phyloP scores from a whole-genome alignment of 2,113 vertebrate genomes.

The Hippocampus mohnikei region DNA sequence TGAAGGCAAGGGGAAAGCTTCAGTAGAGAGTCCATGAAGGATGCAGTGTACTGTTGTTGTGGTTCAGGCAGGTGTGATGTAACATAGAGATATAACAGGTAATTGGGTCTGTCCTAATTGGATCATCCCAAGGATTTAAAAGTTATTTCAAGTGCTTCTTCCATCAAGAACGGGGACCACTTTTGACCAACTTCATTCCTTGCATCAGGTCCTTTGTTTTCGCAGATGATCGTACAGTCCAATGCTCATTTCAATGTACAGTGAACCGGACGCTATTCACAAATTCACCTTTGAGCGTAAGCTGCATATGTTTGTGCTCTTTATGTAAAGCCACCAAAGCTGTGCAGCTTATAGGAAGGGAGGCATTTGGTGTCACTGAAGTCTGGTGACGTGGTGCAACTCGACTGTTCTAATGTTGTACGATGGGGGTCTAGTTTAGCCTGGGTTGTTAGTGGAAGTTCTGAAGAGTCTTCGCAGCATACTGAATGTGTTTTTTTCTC shows the following conservation, averaged over 20 bases:
- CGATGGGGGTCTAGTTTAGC: no score
- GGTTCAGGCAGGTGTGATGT: slow-evolving; percentile 59
- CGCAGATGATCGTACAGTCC: not conserved
- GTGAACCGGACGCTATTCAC: not conserved
- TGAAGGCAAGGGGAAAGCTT: slow-evolving; percentile 14
- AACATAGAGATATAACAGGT: slow-evolving; percentile 61
- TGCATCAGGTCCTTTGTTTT: not conserved
- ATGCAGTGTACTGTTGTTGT: slow-evolving; percentile 37
- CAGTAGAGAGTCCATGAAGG: slow-evolving; percentile 16
- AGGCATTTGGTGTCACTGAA: not conserved
- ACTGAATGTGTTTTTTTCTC: no score
- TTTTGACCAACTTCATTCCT: not conserved
- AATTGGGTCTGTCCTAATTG: slow-evolving; percentile 73
- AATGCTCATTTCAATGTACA: not conserved
- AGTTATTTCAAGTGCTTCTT: slow-evolving; percentile 61
- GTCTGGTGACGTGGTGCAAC: not conserved
- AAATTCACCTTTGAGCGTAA: not conserved
- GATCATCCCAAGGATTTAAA: slow-evolving; percentile 71
- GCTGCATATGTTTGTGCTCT: not conserved
- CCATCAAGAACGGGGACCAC: slow-evolving; percentile 8
- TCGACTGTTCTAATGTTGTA: no score
- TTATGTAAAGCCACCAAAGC: not conserved
- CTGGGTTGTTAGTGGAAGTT: no score
- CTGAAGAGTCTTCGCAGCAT: no score
- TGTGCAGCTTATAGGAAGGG: not conserved